phyloP scores from a whole-genome alignment of 2,113 vertebrate genomes.

The Salvelinus alpinus region DNA sequence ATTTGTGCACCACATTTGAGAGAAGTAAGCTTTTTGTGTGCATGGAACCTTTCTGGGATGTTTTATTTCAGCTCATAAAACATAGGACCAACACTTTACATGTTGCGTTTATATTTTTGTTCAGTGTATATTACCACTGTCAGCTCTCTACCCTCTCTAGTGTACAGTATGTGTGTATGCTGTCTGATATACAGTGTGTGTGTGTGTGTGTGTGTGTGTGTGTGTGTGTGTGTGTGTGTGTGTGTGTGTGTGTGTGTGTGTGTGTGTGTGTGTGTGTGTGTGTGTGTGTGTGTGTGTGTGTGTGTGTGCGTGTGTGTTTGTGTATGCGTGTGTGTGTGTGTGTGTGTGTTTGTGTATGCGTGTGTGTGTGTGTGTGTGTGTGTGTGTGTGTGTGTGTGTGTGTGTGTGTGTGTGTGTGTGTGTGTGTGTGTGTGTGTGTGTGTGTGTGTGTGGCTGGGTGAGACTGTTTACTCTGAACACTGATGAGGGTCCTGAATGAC shows the following conservation, averaged over 20 bases:
- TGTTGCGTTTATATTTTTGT: no score
- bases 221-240: not conserved
- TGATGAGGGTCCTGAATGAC: slow-evolving; percentile 7
- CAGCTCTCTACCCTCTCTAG: not conserved
- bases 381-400: not conserved
- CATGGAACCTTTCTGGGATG: no score
- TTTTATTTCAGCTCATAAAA: no score
- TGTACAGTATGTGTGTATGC: not conserved
- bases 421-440: not conserved
- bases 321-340: not conserved
- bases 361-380: not conserved
- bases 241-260: not conserved
- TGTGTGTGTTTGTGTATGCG: no score
- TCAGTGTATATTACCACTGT: not conserved
- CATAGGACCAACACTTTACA: no score
- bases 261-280: not conserved
- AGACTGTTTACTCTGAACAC: not conserved
- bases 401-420: not conserved
- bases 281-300: not conserved
- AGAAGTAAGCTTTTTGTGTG: no score
- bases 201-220: not conserved
- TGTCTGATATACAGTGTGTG: not conserved
- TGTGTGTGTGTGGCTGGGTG: slow-evolving; percentile 4
- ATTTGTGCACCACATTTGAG: no score
- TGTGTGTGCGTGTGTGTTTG: not conserved